A percentile compares a stretch with the other conserved stretches of the same genome.
phyloP scores from a whole-genome alignment of 2,888 invertebrate genomes.

The Anodontia alba region DNA sequence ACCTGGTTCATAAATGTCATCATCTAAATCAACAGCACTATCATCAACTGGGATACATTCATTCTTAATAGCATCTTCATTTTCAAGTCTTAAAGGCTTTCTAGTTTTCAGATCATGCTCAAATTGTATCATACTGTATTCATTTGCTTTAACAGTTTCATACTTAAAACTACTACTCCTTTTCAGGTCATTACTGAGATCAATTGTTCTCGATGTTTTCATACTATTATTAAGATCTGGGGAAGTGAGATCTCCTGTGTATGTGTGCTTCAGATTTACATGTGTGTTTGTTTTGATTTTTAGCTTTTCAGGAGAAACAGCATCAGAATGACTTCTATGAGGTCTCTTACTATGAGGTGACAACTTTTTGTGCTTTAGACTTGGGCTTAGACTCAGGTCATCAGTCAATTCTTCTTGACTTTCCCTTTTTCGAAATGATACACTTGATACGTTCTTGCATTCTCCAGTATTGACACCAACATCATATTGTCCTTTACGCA shows the following conservation, averaged over 20 bases:
- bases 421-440: conserved; percentile 53
- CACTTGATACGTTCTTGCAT: conserved; percentile 50
- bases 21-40: conserved; percentile 58
- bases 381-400: conserved; percentile 25
- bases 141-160: conserved; percentile 31
- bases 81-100: conserved; percentile 13
- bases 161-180: conserved; percentile 16
- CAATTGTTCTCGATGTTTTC: not conserved
- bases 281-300: conserved; percentile 25
- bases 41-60: conserved; percentile 42
- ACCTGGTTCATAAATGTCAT: conserved; percentile 42
- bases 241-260: not conserved
- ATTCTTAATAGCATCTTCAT: conserved; percentile 29
- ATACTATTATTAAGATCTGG: not conserved
- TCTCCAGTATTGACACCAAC: conserved; percentile 57
- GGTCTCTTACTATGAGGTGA: conserved; percentile 20
- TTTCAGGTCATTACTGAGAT: not conserved
- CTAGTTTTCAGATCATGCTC: conserved; percentile 38
- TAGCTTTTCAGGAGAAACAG: conserved; percentile 26
- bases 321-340: conserved; percentile 18
- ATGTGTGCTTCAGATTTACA: no score
- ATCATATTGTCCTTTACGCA: conserved; percentile 49
- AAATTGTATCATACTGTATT: conserved; percentile 50
- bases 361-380: not conserved
- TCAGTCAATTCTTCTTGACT: conserved; percentile 32